Evolutionary conservation across 2,797 vertebrate genomes (phyloP), one percentile per base, ranked within the genome.

Genomic region (Dendrocincla fuliginosa): DNA sequence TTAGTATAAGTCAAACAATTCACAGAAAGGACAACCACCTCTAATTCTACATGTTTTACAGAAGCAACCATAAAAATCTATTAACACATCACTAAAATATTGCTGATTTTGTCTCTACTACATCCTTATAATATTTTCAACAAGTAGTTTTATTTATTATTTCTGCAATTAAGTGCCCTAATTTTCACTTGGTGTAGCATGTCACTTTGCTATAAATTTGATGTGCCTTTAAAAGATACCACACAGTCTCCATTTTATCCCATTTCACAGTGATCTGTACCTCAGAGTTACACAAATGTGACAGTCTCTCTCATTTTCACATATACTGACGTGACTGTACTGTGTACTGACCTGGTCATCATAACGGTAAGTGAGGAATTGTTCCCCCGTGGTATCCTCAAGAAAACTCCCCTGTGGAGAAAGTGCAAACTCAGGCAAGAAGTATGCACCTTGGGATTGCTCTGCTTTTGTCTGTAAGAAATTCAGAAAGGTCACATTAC

Each of bases 321-420:
- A 33, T 18, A 13, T 1, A 22, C 35, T 35, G 35, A 35, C 8
- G 35, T 35, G 35, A 35, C 35, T 35, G 8, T 35, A 35, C 35
- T 35, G 47, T 37, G 68, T 24, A 97, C 98, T 96, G 91, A 99
- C 99, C 98, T 99, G 99, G 94, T 99, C 99, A 9, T 99, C 99
- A 0, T 98, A 98, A 86, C 98, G 98, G 85, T 99, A 99, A 5
- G 98, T 99, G 60, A 99, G 98, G 92, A 98, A 98, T 95, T 99
- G 98, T 30, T 99, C 99, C 70, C 98, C 99, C 0, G 99, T 98
- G 7, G 98, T 98, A 7, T 99, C 99, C 96, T 99, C 99, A 63
- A 99, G 98, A 92, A 99, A 99, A 95, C 99, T 99, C 88, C 99
- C 99, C 97, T 99, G 99, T 16, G 99, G 99, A 46, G 99, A 99